Base-by-base conservation (phyloP, 2,888 invertebrate species). In the Laothoe populi region DNA sequence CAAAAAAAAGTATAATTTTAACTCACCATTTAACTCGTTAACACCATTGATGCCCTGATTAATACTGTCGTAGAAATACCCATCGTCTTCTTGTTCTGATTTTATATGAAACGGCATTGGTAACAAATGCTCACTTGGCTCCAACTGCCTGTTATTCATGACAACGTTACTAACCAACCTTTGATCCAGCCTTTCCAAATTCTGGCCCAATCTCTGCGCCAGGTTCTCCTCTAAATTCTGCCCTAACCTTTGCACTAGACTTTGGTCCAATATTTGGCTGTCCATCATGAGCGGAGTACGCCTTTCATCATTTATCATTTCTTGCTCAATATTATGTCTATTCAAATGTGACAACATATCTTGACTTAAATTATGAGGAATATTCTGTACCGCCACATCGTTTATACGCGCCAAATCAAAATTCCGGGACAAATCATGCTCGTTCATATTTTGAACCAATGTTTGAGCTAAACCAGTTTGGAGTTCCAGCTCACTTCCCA, bases 51-150 rank as follows among this genome's bases (percentile, higher is more conserved):
- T 66, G 0, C 74, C 78, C 42, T 82, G 87, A 61, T 79, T 83
- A 0, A 87, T 82, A 65, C 79, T 86, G 0, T 90, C 90, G 67
- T 92, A 92, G 61, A 90, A 92, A 66, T 90, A 90, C 0, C 84
- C 81, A 59, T 92, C 91, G 3, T 92, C 92, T 0, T 92, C 90
- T 35, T 87, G 89, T 40, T 92, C 92, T 0, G 90, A 74, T 40
- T 92, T 92, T 31, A 92, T 92, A 67, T 90, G 87, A 62, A 90
- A 90, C 0, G 87, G 87, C 80, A 89, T 83, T 1, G 88, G 85
- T 38, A 86, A 48, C 46, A 84, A 66, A 65, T 84, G 79, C 2
- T 87, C 84, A 26, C 66, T 74, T 24, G 82, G 81, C 5, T 82
- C 82, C 53, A 84, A 63, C 10, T 78, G 71, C 1, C 82, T 67